Evolutionary conservation across 2,888 invertebrate genomes (phyloP).

Genomic region (Ecliptopera silaceata): DNA sequence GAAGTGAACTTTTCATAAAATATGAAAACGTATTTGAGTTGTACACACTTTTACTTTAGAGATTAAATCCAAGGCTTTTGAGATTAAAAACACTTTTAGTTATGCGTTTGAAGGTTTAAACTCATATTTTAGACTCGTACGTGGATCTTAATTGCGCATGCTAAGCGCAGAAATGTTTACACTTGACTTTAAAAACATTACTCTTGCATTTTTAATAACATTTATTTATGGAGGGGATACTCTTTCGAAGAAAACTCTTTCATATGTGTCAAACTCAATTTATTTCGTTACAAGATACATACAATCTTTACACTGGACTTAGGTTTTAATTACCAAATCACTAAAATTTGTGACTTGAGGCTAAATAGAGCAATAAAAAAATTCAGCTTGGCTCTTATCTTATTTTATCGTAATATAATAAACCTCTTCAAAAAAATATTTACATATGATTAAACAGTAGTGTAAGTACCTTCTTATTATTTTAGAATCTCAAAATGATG

Average conservation of each 20-base stretch:
- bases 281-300: too few relatives aligned
- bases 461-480: too few relatives aligned
- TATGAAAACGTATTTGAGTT: conserved; percentile 7
- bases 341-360: too few relatives aligned
- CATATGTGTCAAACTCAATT: too few relatives aligned
- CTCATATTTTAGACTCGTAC: conserved; percentile 49
- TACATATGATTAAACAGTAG: too few relatives aligned
- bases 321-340: too few relatives aligned
- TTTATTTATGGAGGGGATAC: conserved; percentile 55
- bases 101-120: conserved; percentile 40
- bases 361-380: too few relatives aligned
- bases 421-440: too few relatives aligned
- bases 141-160: conserved; percentile 64
- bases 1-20: conserved; percentile 6
- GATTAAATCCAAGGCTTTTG: conserved; percentile 43
- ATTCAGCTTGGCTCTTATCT: too few relatives aligned
- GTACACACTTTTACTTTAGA: conserved; percentile 25
- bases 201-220: conserved; percentile 70
- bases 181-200: conserved; percentile 69
- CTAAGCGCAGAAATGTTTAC: conserved; percentile 46
- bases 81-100: conserved; percentile 39
- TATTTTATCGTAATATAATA: too few relatives aligned
- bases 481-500: too few relatives aligned
- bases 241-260: conserved; percentile 7
- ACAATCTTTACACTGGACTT: too few relatives aligned